Conservation (phyloP, 2,797 vertebrate genomes). For the Myotis findleyi region DNA sequence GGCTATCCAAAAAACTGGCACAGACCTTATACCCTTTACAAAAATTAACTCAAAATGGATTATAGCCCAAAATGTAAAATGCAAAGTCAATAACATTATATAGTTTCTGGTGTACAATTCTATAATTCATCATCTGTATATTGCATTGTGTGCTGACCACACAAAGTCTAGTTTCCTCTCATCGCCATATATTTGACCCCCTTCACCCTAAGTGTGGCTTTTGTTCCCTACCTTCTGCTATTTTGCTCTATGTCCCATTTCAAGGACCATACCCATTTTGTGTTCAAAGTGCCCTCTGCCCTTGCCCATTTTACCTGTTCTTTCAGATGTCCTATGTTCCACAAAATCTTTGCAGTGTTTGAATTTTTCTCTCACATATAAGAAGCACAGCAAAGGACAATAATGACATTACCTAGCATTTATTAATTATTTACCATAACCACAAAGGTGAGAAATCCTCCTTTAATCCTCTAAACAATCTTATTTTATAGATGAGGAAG, state of each 20-base stretch:
- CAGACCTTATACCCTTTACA: neutral
- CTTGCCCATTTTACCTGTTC: neutral
- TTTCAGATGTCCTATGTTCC: neutral
- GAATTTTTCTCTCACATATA: neutral
- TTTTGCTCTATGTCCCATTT: neutral
- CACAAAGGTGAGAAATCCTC: neutral
- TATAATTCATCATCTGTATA: neutral
- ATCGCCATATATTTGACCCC: neutral
- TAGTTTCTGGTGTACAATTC: neutral
- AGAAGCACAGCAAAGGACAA: neutral
- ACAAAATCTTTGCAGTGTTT: neutral
- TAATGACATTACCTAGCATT: neutral
- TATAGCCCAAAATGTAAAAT: neutral
- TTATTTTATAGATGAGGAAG: slow-evolving; percentile 26
- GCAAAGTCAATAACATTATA: neutral
- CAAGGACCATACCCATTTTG: neutral
- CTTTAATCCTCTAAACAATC: neutral
- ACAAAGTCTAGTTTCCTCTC: neutral
- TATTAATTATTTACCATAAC: neutral
- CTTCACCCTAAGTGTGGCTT: neutral
- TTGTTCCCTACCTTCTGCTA: neutral
- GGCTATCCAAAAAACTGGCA: neutral
- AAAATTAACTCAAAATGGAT: neutral
- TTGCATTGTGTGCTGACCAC: neutral
- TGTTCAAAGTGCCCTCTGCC: neutral